phyloP scores from a whole-genome alignment of 2,888 invertebrate species.

The Buathra laborator region DNA sequence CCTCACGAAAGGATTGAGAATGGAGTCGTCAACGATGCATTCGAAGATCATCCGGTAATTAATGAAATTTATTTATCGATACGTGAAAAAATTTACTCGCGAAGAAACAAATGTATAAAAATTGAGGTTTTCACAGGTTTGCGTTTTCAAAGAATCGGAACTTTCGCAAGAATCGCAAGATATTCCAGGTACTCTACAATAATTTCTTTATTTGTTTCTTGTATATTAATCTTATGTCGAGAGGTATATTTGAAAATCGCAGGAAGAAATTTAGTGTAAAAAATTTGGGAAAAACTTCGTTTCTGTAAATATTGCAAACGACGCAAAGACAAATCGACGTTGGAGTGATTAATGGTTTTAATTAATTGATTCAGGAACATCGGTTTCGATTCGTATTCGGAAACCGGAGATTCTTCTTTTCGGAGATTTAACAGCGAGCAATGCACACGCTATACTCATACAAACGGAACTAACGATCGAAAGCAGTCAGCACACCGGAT shows the following conservation, averaged over 20 bases:
- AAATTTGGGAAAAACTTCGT: neutral
- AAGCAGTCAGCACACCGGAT: conserved; percentile 89
- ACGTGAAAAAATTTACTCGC: neutral
- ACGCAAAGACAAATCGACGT: no score
- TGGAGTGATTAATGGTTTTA: neutral
- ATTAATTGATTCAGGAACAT: conserved; percentile 86
- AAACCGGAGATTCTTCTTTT: conserved; percentile 93
- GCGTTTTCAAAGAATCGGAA: conserved; percentile 45
- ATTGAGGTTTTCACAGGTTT: conserved; percentile 45
- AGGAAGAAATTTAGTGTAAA: neutral
- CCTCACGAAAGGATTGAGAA: conserved; percentile 88
- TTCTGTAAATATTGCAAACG: neutral
- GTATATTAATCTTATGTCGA: neutral
- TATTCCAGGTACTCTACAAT: conserved; percentile 45
- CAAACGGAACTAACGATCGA: conserved; percentile 90
- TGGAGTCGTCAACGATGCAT: conserved; percentile 91
- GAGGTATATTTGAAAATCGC: neutral
- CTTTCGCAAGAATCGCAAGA: conserved; percentile 45
- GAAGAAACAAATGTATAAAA: neutral
- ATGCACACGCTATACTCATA: conserved; percentile 89
- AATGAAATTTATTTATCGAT: conserved; percentile 48
- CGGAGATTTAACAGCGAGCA: conserved; percentile 88
- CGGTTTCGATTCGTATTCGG: conserved; percentile 90
- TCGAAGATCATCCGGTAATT: conserved; percentile 85
- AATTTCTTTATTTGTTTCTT: neutral